Conservation (phyloP, 2,113 vertebrate genomes). For the Enhydra lutris region DNA sequence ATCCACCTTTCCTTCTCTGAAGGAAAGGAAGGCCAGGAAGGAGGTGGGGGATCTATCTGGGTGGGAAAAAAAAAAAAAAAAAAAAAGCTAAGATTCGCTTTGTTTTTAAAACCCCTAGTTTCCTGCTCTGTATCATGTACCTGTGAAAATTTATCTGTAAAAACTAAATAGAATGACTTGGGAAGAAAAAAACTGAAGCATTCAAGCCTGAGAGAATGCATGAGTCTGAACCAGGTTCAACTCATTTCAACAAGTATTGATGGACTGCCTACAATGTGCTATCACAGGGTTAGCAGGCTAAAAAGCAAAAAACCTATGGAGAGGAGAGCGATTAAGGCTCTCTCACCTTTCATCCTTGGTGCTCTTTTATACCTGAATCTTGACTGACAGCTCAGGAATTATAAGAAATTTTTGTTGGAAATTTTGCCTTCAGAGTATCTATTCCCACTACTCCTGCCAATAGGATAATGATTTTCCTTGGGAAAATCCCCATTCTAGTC, state of each 20-base stretch:
- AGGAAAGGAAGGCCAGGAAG: not conserved
- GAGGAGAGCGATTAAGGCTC: not conserved
- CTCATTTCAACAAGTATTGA: constrained; percentile 55
- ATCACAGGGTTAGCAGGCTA: not conserved
- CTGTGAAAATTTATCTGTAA: not conserved
- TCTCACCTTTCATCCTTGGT: not conserved
- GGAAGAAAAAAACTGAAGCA: not conserved
- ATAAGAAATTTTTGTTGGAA: not conserved
- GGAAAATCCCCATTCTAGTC: not conserved
- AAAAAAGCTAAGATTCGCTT: not conserved
- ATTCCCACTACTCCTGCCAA: not conserved
- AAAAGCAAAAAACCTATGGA: constrained; percentile 10
- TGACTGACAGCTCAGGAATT: not conserved
- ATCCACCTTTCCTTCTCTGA: constrained; percentile 5
- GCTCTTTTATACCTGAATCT: not conserved
- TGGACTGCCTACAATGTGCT: not conserved
- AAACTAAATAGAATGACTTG: constrained; percentile 45
- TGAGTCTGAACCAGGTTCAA: constrained; percentile 30
- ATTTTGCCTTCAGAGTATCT: not conserved
- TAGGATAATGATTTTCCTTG: not conserved
- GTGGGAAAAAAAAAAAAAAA: not conserved
- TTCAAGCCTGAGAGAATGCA: not conserved
- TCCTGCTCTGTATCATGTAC: not conserved
- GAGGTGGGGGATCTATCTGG: not conserved
- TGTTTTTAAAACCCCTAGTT: constrained; percentile 16